Conservation (phyloP, 1,140 invertebrate genomes). For the Araneus ventricosus region DNA sequence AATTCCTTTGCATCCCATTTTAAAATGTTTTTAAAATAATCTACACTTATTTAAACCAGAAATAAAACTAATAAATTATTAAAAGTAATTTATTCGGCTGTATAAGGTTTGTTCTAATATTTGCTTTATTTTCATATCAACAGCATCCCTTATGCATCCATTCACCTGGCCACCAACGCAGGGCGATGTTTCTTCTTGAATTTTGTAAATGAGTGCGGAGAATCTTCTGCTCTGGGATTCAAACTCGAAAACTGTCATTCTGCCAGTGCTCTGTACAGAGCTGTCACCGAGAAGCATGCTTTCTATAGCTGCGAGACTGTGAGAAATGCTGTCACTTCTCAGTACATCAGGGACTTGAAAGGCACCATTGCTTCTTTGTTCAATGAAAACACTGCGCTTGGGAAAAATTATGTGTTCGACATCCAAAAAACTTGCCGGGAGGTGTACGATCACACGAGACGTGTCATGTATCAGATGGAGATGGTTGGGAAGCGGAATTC, state of each 20-base stretch:
- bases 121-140: constrained; percentile 77
- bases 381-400: constrained; percentile 91
- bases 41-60: no score
- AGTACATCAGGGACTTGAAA: constrained; percentile 93
- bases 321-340: constrained; percentile 90
- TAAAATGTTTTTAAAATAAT: no score
- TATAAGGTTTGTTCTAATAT: background rate
- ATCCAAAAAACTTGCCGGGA: constrained; percentile 91
- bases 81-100: no score
- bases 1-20: no score
- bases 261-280: constrained; percentile 90
- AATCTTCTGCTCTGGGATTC: constrained; percentile 85
- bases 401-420: constrained; percentile 94
- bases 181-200: constrained; percentile 87
- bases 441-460: constrained; percentile 90
- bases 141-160: constrained; percentile 91
- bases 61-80: no score
- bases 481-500: constrained; percentile 8
- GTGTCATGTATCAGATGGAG: constrained; percentile 84
- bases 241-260: constrained; percentile 89
- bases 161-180: constrained; percentile 89
- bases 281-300: constrained; percentile 94
- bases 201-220: constrained; percentile 86
- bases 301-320: constrained; percentile 96
- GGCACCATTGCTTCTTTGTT: constrained; percentile 95